A percentile compares a stretch with the other conserved stretches of the same genome.
Conservation (phyloP, 2,797 vertebrate species). For the Micropoecilia bifurca region DNA sequence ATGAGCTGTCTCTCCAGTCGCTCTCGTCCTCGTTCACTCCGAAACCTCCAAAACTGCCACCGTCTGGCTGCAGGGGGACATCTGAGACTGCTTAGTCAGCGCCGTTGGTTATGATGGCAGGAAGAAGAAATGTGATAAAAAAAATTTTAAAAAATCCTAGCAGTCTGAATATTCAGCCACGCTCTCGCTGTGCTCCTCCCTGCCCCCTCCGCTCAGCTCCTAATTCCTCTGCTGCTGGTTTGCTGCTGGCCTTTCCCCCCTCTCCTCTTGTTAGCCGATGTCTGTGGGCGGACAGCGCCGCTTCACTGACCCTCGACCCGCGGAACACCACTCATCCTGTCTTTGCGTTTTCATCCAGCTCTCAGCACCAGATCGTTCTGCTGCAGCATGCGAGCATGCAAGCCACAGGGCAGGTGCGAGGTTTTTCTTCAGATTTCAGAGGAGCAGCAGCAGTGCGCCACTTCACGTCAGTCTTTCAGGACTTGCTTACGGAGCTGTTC, state of each 20-base stretch:
- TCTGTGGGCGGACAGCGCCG: slow-evolving; percentile 70
- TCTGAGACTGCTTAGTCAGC: slow-evolving; percentile 31
- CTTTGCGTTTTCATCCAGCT: slow-evolving; percentile 49
- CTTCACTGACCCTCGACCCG: slow-evolving; percentile 74
- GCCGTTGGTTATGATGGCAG: no score
- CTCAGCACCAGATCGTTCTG: slow-evolving; percentile 15
- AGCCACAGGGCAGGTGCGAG: not conserved
- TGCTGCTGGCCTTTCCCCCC: slow-evolving; percentile 72
- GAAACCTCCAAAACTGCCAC: slow-evolving; percentile 14
- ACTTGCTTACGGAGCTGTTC: not conserved
- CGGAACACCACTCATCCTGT: slow-evolving; percentile 52
- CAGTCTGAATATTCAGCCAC: slow-evolving; percentile 4
- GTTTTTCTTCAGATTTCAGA: slow-evolving; percentile 2
- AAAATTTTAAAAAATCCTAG: not conserved
- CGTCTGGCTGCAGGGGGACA: slow-evolving; percentile 39
- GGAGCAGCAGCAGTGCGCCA: slow-evolving; percentile 15
- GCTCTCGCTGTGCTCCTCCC: slow-evolving; percentile 28
- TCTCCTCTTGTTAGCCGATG: slow-evolving; percentile 68
- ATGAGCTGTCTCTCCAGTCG: slow-evolving; percentile 24
- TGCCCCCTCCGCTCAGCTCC: slow-evolving; percentile 35
- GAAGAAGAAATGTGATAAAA: slow-evolving; percentile 5
- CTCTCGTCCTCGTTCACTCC: not conserved
- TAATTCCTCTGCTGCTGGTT: slow-evolving; percentile 57
- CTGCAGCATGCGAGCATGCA: slow-evolving; percentile 26
- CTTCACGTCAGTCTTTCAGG: slow-evolving; percentile 31